These are phyloP conservation scores for Heliconius charithonia DNA, from an alignment of 2,888 invertebrate genomes.

Conservation along the genomic window DNA sequence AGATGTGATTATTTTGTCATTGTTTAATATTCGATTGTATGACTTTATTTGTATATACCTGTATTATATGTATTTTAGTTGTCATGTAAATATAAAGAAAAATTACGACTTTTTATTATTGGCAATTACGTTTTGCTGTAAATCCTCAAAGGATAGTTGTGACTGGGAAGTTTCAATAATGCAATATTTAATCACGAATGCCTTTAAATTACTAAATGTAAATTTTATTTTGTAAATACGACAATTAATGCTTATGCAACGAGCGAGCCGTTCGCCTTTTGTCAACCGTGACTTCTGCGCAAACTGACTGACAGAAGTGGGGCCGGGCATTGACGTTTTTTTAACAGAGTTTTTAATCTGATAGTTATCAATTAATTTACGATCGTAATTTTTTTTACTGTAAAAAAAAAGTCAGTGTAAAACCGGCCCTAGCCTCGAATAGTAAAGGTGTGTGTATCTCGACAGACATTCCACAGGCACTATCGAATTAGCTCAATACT, in stretches of 20 bases:
- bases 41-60: constrained; percentile 70
- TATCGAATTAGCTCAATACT: constrained; percentile 78
- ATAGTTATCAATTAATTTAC: neutral
- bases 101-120: constrained; percentile 32
- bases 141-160: constrained; percentile 1
- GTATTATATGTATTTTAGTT: constrained; percentile 59
- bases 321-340: constrained; percentile 33
- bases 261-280: constrained; percentile 70
- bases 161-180: constrained; percentile 61
- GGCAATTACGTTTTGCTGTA: neutral
- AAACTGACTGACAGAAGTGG: constrained; percentile 57
- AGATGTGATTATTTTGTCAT: constrained; percentile 26
- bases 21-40: constrained; percentile 31
- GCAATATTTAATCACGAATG: constrained; percentile 69
- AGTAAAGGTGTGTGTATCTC: constrained; percentile 61
- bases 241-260: constrained; percentile 75
- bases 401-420: constrained; percentile 39
- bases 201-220: constrained; percentile 68
- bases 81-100: constrained; percentile 45
- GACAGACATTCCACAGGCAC: constrained; percentile 78
- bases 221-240: constrained; percentile 78
- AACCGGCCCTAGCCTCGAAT: constrained; percentile 45
- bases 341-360: neutral
- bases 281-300: constrained; percentile 80
- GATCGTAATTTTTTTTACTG: neutral